A percentile compares a stretch with the other conserved stretches of the same genome.
Conservation (phyloP, 53 echinoderm and acorn worm genomes). For the Antedon mediterranea region DNA sequence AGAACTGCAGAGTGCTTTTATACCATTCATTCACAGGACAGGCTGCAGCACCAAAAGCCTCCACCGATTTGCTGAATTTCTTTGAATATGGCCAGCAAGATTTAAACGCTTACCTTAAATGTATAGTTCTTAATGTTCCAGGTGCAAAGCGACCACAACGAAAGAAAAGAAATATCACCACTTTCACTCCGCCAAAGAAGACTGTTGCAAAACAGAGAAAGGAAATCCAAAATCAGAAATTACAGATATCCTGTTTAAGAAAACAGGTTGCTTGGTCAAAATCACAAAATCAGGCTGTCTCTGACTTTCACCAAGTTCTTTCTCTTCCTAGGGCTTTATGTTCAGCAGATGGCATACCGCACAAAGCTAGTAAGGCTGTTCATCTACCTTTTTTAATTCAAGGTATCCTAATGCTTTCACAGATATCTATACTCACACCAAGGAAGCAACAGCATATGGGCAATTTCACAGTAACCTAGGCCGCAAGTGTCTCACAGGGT, state of each 20-base stretch:
- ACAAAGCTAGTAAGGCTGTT: conserved; percentile 12
- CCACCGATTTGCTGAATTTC: conserved; percentile 5
- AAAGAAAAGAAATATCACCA: conserved; percentile 6
- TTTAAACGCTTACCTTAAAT: conserved; percentile 14
- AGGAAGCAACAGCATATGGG: not conserved
- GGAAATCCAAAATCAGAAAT: conserved; percentile 18
- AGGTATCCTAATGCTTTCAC: conserved; percentile 1
- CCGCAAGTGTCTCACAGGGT: no score
- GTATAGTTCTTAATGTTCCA: conserved; percentile 2
- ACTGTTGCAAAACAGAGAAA: conserved; percentile 5
- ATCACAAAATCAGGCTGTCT: not conserved
- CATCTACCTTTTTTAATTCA: not conserved
- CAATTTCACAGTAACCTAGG: no score
- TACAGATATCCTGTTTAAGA: conserved; percentile 12
- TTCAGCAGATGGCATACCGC: conserved; percentile 12
- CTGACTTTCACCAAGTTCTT: conserved; percentile 14
- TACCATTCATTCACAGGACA: conserved; percentile 6
- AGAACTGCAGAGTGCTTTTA: not conserved
- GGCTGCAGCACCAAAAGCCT: not conserved
- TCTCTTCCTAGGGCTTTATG: conserved; percentile 15
- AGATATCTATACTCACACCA: not conserved
- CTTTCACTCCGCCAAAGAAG: not conserved
- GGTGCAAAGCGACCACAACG: not conserved
- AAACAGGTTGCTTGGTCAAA: conserved; percentile 17
- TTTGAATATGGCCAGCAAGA: conserved; percentile 5